Evolutionary conservation across 2,113 vertebrate genomes (phyloP), one percentile per base, ranked within the genome.

Genomic region (Struthio camelus): DNA sequence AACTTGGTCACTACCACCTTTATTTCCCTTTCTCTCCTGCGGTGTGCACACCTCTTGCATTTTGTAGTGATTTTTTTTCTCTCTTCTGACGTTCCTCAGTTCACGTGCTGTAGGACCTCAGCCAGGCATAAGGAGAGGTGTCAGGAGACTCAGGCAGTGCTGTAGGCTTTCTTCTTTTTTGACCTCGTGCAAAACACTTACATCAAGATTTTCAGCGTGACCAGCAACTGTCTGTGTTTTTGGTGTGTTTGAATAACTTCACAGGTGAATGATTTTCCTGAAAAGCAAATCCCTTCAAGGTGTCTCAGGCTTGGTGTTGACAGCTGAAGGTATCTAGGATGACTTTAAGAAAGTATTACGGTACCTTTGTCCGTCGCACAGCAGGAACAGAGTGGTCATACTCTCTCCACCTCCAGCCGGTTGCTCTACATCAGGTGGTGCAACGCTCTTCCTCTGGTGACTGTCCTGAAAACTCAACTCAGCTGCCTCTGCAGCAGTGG

Each of bases 371-470:
- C 32, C 64, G 25, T 77, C 53, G 34, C 76, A 9, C 44, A 40
- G 42, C 0, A 1, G 20, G 13, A 15, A 4, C 18, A 0, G 1
- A 50, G 54, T 0, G 0, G 3, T 36, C 70, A 19, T 23, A 11
- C 17, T 46, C 46, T 12, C 16, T 69, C 38, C 20, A 13, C 24
- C 64, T 79, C 16, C 40, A 51, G 50, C 11, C 0, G 4, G 58
- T 34, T 40, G 23, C 36, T 51, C n/a, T 70, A 19, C 30, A 66
- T 34, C 14, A 11, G 25, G 32, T 36, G 72, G 46, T 48, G 18
- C 46, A 48, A 8, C 19, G 32, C 17, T 86, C 65, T 38, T 42
- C 46, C 18, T 82, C 6, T 54, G 78, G 30, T 7, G 15, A 22
- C 58, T 30, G 3, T 32, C 27, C 58, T 92, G 76, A 16, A 67